Evolutionary conservation across 2,113 vertebrate species (phyloP), one percentile per base, ranked within the genome.

Genomic region (Etheostoma cragini): DNA sequence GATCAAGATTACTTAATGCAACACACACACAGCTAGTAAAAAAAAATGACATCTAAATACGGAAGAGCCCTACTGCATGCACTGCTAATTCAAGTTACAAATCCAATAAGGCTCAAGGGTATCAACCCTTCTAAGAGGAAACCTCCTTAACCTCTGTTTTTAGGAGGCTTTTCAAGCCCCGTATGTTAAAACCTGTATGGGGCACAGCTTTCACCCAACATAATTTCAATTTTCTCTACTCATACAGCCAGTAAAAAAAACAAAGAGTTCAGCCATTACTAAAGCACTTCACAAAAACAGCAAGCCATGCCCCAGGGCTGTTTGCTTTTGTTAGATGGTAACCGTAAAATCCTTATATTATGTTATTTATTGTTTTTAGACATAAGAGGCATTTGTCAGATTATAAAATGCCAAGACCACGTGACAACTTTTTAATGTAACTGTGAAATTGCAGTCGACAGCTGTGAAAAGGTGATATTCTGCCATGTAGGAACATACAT

Each of bases 101-200:
- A 90, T 84, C 87, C 86, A 88, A 83, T 88, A 82, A 88, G 47
- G 58, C 85, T 88, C 90, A 89, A 70, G 84, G 57, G 58, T 82
- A 65, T 88, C 66, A 81, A 71, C 7, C 63, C 66, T 84, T 38
- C 69, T 60, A 65, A 78, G 52, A 57, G 66, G 52, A 84, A 78
- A 82, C 62, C 83, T 86, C 53, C 81, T 88, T 86, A 88, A 88
- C 82, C 76, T 76, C 66, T 69, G 68, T 83, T 83, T 87, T 85
- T 72, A 65, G 72, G 53, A 73, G 62, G 64, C 60, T 66, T 82
- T 54, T 73, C 63, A 80, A 79, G 58, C 65, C 60, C 8, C 50
- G 72, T 74, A 69, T 73, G 50, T 72, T 65, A 71, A 81, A 87
- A 84, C 66, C 33, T 82, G 47, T 69, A 58, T 56, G 60, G 77